phyloP scores from a whole-genome alignment of 2,888 invertebrate species.

The Stenoptilia bipunctidactyla region DNA sequence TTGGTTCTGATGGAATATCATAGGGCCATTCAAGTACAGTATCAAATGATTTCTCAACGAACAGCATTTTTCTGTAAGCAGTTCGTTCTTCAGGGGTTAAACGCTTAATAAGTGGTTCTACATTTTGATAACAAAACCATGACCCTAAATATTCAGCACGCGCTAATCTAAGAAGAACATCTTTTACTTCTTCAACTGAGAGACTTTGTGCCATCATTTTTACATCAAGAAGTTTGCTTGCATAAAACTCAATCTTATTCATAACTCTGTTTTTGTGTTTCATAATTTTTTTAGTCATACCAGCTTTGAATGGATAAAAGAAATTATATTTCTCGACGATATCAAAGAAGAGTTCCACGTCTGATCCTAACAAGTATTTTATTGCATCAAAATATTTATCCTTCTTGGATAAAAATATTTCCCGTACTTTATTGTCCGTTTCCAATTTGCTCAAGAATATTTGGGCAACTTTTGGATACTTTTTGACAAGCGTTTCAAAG shows the following conservation, averaged over 20 bases:
- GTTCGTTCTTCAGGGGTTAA: slow-evolving; percentile 18
- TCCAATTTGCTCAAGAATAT: slow-evolving; percentile 31
- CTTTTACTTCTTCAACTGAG: slow-evolving; percentile 18
- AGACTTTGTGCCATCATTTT: slow-evolving; percentile 17
- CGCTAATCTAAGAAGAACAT: slow-evolving; percentile 18
- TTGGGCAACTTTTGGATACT: slow-evolving; percentile 25
- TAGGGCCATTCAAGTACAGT: slow-evolving; percentile 23
- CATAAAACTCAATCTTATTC: slow-evolving; percentile 22
- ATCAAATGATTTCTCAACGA: slow-evolving; percentile 22
- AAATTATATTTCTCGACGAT: slow-evolving; percentile 20
- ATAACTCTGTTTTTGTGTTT: slow-evolving; percentile 17
- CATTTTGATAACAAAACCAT: slow-evolving; percentile 19
- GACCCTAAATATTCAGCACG: slow-evolving; percentile 16
- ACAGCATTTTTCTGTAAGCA: slow-evolving; percentile 22
- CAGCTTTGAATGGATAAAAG: slow-evolving; percentile 5
- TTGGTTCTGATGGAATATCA: slow-evolving; percentile 15
- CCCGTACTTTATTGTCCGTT: slow-evolving; percentile 14
- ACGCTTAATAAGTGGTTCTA: slow-evolving; percentile 22
- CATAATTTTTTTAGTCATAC: slow-evolving; percentile 17
- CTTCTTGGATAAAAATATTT: slow-evolving; percentile 16
- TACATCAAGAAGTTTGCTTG: slow-evolving; percentile 17
- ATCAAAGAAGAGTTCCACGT: slow-evolving; percentile 21
- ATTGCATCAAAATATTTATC: slow-evolving; percentile 24
- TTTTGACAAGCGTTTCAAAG: slow-evolving; percentile 34
- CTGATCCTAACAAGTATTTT: slow-evolving; percentile 27